Evolutionary conservation across 2,888 invertebrate genomes (phyloP).

Genomic region (Clanis bilineata): DNA sequence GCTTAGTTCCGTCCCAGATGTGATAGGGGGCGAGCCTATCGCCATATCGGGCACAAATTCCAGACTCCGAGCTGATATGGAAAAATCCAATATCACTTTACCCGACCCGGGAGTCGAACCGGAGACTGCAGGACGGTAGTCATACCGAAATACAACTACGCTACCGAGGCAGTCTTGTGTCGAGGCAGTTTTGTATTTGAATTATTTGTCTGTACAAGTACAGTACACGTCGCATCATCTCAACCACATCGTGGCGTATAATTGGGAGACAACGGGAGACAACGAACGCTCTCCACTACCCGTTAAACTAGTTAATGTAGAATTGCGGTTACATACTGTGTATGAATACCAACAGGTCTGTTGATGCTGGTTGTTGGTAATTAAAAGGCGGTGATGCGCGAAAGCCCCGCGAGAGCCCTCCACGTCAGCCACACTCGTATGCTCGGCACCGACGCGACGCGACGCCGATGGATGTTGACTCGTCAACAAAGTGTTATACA

Average conservation of each 20-base stretch:
- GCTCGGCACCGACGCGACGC: not conserved
- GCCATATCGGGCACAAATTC: too few species aligned
- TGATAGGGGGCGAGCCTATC: too few species aligned
- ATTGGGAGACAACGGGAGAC: slow-evolving; percentile 8
- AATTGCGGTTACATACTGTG: not conserved
- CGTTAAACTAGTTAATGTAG: not conserved
- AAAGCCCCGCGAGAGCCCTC: slow-evolving; percentile 20
- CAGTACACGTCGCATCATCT: not conserved
- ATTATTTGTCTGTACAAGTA: not conserved
- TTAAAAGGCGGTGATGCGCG: slow-evolving; percentile 53
- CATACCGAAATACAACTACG: too few species aligned
- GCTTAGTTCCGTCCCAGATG: too few species aligned
- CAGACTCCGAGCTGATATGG: too few species aligned
- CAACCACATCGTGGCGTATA: not conserved
- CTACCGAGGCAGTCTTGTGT: too few species aligned
- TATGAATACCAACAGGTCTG: not conserved
- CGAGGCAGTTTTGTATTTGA: too few species aligned
- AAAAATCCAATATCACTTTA: too few species aligned
- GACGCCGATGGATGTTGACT: too few species aligned
- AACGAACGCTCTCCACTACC: not conserved
- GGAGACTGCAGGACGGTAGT: too few species aligned
- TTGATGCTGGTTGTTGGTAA: slow-evolving; percentile 28
- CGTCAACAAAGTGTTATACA: slow-evolving; percentile 16
- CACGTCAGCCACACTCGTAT: slow-evolving; percentile 21
- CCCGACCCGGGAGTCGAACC: too few species aligned